Base-by-base conservation (phyloP, 2,797 vertebrate species). In the Pipistrellus pygmaeus region DNA sequence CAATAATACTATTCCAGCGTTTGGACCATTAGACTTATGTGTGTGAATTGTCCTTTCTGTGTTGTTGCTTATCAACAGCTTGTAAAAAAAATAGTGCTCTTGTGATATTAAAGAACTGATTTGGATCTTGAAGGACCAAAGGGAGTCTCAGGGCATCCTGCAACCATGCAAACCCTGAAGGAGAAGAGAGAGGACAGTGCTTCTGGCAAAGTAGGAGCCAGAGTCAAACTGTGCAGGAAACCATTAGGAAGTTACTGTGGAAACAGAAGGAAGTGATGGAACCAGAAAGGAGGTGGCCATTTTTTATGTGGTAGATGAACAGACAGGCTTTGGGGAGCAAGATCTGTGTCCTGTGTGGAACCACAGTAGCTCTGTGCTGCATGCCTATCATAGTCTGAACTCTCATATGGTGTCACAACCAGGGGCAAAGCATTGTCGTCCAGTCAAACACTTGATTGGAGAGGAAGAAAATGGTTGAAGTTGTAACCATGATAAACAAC, bases 281-380 rank as follows among this genome's bases (percentile, higher is more conserved):
- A 51, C 25, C 38, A 23, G 8, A 48, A 32, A 35, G 15, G 17
- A 0, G 15, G 18, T 8, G 15, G 23, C 8, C 3, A 6, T 14
- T 41, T 75, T 11, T 2, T 12, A 25, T 12, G 62, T 30, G 13
- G 9, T 0, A 15, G 30, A 20, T 20, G 2, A 11, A 30, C 4
- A 27, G 41, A 7, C 1, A 0, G 12, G 25, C 68, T 68, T 23
- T 8, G 27, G 48, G 21, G 30, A 51, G 6, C 12, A 15, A 2
- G 35, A 35, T 6, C 30, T 10, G 55, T 11, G 46, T 64, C 71
- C 41, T 0, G 3, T 7, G 9, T 8, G 3, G 4, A 17, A 20
- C 13, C 41, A 3, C 5, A 6, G 8, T 5, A 2, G 27, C 35
- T 60, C 2, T 2, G 21, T 4, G 0, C 9, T 2, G 2, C 32